phyloP scores from a whole-genome alignment of 64 coral and sea anemone species.

The Actinia equina region DNA sequence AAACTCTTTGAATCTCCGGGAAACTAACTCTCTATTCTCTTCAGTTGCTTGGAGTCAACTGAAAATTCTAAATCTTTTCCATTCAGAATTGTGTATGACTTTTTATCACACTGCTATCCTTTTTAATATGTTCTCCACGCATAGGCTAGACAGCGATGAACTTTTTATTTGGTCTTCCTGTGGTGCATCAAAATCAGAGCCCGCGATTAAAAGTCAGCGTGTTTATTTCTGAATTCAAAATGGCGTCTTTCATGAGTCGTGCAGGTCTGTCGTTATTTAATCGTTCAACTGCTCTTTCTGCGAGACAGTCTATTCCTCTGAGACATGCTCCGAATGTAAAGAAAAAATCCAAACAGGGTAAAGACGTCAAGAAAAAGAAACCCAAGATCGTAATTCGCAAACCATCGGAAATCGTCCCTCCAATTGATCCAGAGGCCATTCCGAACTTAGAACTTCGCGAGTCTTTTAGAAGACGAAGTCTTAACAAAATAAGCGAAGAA shows the following conservation, averaged over 20 bases:
- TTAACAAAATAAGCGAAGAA: slow-evolving; percentile 42
- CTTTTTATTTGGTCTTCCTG: not conserved
- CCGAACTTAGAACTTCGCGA: slow-evolving; percentile 53
- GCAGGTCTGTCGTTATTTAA: slow-evolving; percentile 58
- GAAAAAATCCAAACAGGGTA: slow-evolving; percentile 63
- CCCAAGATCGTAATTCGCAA: slow-evolving; percentile 44
- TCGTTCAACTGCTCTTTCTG: slow-evolving; percentile 60
- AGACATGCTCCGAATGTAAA: slow-evolving; percentile 85
- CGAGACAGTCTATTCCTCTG: slow-evolving; percentile 39
- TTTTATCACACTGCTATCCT: too few species aligned
- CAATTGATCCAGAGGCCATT: slow-evolving; percentile 63
- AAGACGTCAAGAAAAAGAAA: slow-evolving; percentile 59
- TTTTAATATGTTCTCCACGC: too few species aligned
- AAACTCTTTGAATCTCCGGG: too few species aligned
- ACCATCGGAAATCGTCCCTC: slow-evolving; percentile 76
- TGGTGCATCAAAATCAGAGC: not conserved
- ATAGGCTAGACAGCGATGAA: not conserved
- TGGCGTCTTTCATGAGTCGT: slow-evolving; percentile 50
- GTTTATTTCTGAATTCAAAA: slow-evolving; percentile 42
- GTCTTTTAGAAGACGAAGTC: slow-evolving; percentile 40
- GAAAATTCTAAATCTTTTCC: too few species aligned
- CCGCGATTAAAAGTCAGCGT: not conserved
- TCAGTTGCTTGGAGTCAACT: too few species aligned
- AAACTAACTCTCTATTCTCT: too few species aligned
- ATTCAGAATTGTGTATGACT: too few species aligned